Conservation (phyloP, 1,140 invertebrate species). For the Achroia grisella region DNA sequence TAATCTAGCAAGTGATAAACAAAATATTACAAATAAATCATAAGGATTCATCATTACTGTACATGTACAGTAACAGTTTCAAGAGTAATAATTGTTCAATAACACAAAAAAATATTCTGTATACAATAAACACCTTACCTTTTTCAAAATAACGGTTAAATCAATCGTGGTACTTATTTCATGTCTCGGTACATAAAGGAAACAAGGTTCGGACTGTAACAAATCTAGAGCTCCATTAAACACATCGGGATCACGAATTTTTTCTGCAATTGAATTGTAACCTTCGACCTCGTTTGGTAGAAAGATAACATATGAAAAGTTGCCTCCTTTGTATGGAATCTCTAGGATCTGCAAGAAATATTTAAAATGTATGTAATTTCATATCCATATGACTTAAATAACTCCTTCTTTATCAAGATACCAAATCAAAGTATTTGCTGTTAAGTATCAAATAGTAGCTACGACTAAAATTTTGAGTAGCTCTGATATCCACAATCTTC, state of each 20-base stretch:
- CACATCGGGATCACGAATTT: conserved; percentile 4
- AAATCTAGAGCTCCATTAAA: conserved; percentile 12
- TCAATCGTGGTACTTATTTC: conserved; percentile 73
- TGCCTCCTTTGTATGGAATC: conserved; percentile 75
- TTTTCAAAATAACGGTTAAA: conserved; percentile 64
- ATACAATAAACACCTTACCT: conserved; percentile 53
- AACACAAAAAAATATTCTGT: no score
- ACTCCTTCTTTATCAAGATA: no score
- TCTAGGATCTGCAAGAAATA: conserved; percentile 68
- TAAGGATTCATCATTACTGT: no score
- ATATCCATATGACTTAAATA: no score
- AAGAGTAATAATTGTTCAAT: no score
- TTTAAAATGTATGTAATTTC: not conserved
- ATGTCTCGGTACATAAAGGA: conserved; percentile 77
- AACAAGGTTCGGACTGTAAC: conserved; percentile 43
- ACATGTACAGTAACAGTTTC: no score
- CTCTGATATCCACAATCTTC: no score
- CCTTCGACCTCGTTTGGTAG: conserved; percentile 77
- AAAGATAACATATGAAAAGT: conserved; percentile 78
- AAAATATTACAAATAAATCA: no score
- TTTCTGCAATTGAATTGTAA: conserved; percentile 47
- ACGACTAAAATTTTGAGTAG: no score
- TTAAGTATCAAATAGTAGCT: no score
- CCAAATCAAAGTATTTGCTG: no score
- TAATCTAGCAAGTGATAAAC: no score